A percentile compares a stretch with the other conserved stretches of the same genome.
Conservation (phyloP, 2,113 vertebrate genomes). For the Podilymbus podiceps region DNA sequence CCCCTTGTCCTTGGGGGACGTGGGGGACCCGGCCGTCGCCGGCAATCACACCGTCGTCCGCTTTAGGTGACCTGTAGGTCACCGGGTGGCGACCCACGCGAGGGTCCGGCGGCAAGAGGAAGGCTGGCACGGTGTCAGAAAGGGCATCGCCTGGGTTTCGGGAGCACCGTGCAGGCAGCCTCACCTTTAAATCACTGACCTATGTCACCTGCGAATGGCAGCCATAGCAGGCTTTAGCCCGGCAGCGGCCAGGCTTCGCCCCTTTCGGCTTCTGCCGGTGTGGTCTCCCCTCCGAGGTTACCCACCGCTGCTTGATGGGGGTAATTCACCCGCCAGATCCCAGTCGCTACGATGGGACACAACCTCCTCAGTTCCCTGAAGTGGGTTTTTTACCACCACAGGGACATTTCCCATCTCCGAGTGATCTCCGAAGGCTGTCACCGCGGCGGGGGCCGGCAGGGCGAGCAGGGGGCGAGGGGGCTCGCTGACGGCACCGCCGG, state of each 20-base stretch:
- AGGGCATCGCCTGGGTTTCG: not conserved
- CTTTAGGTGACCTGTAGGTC: not conserved
- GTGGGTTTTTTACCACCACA: not conserved
- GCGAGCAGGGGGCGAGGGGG: not conserved
- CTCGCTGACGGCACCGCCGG: rapidly evolving
- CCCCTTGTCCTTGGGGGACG: not conserved
- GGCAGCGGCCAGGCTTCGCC: not conserved
- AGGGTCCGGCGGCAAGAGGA: not conserved
- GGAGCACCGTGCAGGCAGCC: not conserved
- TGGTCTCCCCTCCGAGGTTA: not conserved
- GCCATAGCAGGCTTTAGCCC: not conserved
- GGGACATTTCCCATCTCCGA: not conserved
- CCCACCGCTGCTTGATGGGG: not conserved
- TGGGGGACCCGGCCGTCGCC: not conserved
- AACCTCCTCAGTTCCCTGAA: not conserved
- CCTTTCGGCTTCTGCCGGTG: not conserved
- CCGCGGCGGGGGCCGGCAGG: not conserved
- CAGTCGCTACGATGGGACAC: not conserved
- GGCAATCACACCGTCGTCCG: not conserved
- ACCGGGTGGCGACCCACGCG: not conserved
- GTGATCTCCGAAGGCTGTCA: not conserved
- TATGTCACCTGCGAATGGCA: not conserved
- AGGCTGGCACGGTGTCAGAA: rapidly evolving
- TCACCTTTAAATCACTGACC: not conserved
- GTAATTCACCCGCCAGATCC: not conserved